A percentile compares a stretch with the other conserved stretches of the same genome.
phyloP scores from a whole-genome alignment of 2,113 vertebrate species.

The Callospermophilus lateralis region DNA sequence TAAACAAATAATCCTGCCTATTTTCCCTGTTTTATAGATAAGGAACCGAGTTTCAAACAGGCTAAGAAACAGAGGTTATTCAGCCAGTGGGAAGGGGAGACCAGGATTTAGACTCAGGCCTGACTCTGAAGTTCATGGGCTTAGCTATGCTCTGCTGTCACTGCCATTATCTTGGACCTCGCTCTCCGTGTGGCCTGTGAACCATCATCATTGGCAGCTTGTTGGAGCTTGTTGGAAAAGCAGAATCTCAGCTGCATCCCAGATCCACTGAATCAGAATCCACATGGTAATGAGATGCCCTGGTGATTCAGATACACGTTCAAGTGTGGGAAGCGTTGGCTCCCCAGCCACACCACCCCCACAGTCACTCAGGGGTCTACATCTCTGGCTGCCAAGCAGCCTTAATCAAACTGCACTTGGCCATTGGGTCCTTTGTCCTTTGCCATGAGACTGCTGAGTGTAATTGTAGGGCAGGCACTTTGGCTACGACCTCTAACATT shows the following conservation, averaged over 20 bases:
- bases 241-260: not conserved
- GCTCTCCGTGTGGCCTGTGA: not conserved
- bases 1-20: not conserved
- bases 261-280: not conserved
- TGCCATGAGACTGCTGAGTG: not conserved
- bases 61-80: not conserved
- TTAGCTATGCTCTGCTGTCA: not conserved
- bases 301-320: not conserved
- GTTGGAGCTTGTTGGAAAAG: not conserved
- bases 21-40: not conserved
- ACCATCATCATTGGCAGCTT: not conserved
- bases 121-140: not conserved
- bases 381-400: slow-evolving; percentile 27
- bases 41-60: not conserved
- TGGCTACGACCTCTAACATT: slow-evolving; percentile 55
- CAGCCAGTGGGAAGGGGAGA: not conserved
- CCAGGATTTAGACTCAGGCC: not conserved
- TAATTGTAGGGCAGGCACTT: slow-evolving; percentile 30
- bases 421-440: slow-evolving; percentile 52
- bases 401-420: slow-evolving; percentile 52
- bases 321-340: not conserved
- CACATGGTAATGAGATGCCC: not conserved
- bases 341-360: not conserved
- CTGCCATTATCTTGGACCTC: not conserved
- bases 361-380: not conserved